Percentiles rank a stretch among this genome's conserved stretches.
Evolutionary conservation across 1,140 invertebrate genomes (phyloP).

Genomic region (Brachionus manjavacas): DNA sequence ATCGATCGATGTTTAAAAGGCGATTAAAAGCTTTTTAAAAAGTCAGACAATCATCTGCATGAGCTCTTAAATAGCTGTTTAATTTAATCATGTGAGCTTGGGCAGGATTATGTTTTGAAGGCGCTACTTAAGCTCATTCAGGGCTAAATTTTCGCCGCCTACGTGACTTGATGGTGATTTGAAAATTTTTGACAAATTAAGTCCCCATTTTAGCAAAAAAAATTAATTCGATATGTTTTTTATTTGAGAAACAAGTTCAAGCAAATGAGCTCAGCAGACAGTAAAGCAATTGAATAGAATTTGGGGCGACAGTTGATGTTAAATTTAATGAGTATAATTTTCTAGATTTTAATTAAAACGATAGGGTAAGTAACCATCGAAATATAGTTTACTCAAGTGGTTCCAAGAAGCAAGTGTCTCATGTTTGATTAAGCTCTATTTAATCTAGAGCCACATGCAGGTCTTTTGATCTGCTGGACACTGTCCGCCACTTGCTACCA

Average conservation of each 20-base stretch:
- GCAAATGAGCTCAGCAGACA: slow-evolving; percentile 23
- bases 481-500: background rate
- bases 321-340: background rate
- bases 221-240: slow-evolving; percentile 7
- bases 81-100: background rate
- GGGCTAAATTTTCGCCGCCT: background rate
- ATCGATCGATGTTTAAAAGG: background rate
- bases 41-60: background rate
- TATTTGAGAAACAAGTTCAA: background rate
- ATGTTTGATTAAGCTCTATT: slow-evolving; percentile 7
- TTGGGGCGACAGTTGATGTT: slow-evolving; percentile 29
- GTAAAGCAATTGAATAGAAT: slow-evolving; percentile 22
- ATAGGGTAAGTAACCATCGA: background rate
- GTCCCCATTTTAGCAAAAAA: background rate
- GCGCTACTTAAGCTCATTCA: background rate
- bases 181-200: background rate
- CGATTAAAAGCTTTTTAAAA: background rate
- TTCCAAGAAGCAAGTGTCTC: slow-evolving; percentile 7
- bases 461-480: background rate
- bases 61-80: background rate
- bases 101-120: background rate
- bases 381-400: slow-evolving; percentile 4
- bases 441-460: slow-evolving; percentile 8
- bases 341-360: slow-evolving; percentile 30
- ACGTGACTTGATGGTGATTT: background rate